Evolutionary conservation across 1,140 invertebrate species (phyloP), one percentile per base, ranked within the genome.

Genomic region (Sweltsa coloradensis): DNA sequence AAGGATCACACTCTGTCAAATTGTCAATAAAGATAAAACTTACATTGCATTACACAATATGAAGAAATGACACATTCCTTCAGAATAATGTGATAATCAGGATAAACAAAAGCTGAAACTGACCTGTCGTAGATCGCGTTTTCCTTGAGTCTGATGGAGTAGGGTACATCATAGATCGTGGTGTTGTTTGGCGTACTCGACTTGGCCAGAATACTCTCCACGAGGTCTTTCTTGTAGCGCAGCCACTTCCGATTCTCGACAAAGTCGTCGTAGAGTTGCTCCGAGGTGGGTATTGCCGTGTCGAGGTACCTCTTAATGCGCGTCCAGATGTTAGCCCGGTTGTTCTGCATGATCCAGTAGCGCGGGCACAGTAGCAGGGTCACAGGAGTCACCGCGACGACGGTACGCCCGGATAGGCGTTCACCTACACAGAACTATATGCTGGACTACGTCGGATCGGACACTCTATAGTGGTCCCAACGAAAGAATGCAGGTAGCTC

Each of bases 271-370:
- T 75, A 75, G 2, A 79, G 56, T 54, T 70, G 54, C 49, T 73
- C 62, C 11, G 69, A 70, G 1, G 60, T 66, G 0, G 76, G 76
- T 52, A 76, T 76, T 54, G 74, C 73, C 11, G 65, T 70, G 37
- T 74, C 67, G 24, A 81, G 58, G 53, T 73, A 79, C 42, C 73
- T 61, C 54, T 71, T 68, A 19, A 79, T 73, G 22, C 72, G 63
- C 23, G 68, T 66, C 78, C 76, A 79, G 29, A 79, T 74, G 50
- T 78, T 77, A 2, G 73, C 74, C 2, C 67, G 70, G 55, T 77
- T 79, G 16, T 74, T 68, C 51, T 75, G 67, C 25, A 71, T 54
- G 13, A 81, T 56, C 71, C 75, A 79, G 55, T 77, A 74, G 40
- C 68, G 69, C 0, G 78, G 78, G 26, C 80, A 60, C 3, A 79